Evolutionary conservation across 2,888 invertebrate genomes (phyloP).

Genomic region (Siphlonurus alternatus): DNA sequence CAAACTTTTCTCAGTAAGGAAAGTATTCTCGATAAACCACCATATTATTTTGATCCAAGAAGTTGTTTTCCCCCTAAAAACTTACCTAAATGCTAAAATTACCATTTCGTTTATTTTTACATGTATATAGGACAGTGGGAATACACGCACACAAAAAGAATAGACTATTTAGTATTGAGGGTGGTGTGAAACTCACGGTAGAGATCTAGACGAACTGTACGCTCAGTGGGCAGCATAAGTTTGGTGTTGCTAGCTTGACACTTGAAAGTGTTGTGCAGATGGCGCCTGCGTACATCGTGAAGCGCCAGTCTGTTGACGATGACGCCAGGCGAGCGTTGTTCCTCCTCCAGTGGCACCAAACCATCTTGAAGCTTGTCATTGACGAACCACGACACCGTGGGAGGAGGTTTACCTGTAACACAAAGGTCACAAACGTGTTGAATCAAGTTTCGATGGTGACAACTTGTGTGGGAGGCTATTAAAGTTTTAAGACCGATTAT

Average conservation of each 20-base stretch:
- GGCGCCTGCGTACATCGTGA: conserved; percentile 50
- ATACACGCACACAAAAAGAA: too few species aligned
- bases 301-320: conserved; percentile 65
- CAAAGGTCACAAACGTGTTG: conserved; percentile 3
- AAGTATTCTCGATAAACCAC: too few species aligned
- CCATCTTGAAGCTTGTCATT: conserved; percentile 53
- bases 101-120: too few species aligned
- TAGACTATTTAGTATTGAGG: background rate
- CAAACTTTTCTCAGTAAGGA: too few species aligned
- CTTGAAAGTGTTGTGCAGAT: conserved; percentile 71
- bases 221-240: conserved; percentile 66
- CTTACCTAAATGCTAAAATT: too few species aligned
- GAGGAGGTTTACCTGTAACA: conserved; percentile 57
- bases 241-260: conserved; percentile 79
- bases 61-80: too few species aligned
- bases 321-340: conserved; percentile 25
- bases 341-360: conserved; percentile 24
- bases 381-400: conserved; percentile 71
- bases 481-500: too few species aligned
- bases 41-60: too few species aligned
- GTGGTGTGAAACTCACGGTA: conserved; percentile 51
- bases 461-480: too few species aligned
- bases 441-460: background rate
- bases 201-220: conserved; percentile 66
- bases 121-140: too few species aligned